These are phyloP conservation scores for Drosophila bunnanda DNA, from an alignment of 2,888 invertebrate genomes.

Conservation along the genomic window DNA sequence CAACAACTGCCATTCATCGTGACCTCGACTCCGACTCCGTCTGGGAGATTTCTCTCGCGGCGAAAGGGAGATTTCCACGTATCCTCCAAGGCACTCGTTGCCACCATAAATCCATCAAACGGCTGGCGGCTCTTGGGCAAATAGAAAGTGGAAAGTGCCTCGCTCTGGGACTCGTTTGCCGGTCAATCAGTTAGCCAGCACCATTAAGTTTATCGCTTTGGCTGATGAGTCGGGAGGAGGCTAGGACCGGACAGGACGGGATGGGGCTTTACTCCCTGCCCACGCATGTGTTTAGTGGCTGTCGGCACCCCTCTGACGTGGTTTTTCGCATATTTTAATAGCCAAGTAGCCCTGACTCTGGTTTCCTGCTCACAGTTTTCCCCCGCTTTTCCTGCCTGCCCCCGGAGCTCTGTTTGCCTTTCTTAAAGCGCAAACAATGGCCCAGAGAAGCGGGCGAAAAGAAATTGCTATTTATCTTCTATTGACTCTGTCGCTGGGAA, in stretches of 20 bases:
- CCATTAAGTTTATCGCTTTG: slow-evolving; percentile 70
- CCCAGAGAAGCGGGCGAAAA: slow-evolving; percentile 57
- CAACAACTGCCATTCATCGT: slow-evolving; percentile 67
- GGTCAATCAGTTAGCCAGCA: slow-evolving; percentile 57
- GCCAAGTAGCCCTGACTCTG: slow-evolving; percentile 59
- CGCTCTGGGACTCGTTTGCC: slow-evolving; percentile 42
- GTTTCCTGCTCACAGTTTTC: slow-evolving; percentile 14
- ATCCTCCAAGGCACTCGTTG: slow-evolving; percentile 8
- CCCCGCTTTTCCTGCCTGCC: neutral
- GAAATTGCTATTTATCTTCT: slow-evolving; percentile 78
- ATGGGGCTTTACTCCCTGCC: neutral
- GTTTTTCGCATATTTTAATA: slow-evolving; percentile 77
- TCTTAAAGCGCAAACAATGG: slow-evolving; percentile 70
- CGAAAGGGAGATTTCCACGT: neutral
- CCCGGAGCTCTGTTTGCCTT: slow-evolving; percentile 55
- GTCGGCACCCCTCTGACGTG: slow-evolving; percentile 8
- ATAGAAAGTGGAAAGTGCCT: slow-evolving; percentile 46
- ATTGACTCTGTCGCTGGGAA: slow-evolving; percentile 66
- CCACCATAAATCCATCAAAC: slow-evolving; percentile 43
- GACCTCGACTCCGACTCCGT: slow-evolving; percentile 26
- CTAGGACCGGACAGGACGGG: neutral
- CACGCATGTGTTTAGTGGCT: slow-evolving; percentile 30
- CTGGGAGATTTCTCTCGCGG: slow-evolving; percentile 3
- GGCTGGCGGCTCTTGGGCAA: slow-evolving; percentile 30
- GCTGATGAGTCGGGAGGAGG: slow-evolving; percentile 25